Conservation (phyloP, 2,797 vertebrate genomes). For the Sphenodon punctatus region DNA sequence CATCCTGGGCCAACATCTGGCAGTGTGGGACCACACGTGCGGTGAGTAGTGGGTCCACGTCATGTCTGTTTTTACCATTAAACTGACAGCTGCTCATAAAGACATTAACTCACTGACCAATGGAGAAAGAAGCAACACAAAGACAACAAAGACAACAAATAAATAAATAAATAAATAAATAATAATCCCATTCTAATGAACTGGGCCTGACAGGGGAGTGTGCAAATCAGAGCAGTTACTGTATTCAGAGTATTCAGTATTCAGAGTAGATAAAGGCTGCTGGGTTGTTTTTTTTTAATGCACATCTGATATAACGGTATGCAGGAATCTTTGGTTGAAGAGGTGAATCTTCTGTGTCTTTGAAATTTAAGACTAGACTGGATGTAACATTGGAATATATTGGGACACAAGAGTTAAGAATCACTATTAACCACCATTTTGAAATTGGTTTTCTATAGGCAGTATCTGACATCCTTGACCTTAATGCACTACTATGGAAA, state of each 20-base stretch:
- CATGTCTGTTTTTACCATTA: too few species aligned
- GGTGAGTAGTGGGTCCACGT: too few species aligned
- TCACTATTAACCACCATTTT: background rate
- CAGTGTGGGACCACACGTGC: too few species aligned
- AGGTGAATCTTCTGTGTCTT: too few species aligned
- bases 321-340: too few species aligned
- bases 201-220: background rate
- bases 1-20: too few species aligned
- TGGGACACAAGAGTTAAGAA: background rate
- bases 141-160: background rate
- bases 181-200: background rate
- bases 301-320: background rate
- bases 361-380: background rate
- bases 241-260: too few species aligned
- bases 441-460: background rate
- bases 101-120: background rate
- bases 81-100: background rate
- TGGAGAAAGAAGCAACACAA: background rate
- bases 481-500: too few species aligned
- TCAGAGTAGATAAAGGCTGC: background rate
- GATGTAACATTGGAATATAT: background rate
- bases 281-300: background rate
- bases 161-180: too few species aligned
- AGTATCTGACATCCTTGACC: background rate
- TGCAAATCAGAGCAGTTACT: too few species aligned